Percentiles rank a stretch among this genome's conserved stretches.
These are phyloP conservation scores for Strigamia transsilvanica DNA, from an alignment of 2,888 invertebrate genomes.

Conservation along the genomic window DNA sequence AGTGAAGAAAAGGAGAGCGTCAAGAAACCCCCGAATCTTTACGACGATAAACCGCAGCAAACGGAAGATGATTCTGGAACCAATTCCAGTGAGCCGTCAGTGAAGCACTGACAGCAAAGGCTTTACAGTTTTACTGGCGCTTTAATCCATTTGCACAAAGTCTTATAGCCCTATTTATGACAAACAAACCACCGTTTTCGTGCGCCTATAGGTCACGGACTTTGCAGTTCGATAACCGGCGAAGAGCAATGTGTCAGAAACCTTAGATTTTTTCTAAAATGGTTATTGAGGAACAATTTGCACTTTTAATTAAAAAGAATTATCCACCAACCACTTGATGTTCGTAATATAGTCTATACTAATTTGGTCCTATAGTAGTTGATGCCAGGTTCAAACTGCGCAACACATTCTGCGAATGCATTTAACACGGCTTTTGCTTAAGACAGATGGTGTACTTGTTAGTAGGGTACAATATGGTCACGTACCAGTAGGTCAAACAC, in stretches of 20 bases:
- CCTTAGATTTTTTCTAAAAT: not conserved
- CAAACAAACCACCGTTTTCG: conserved; percentile 16
- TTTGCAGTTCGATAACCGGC: conserved; percentile 10
- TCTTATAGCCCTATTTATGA: conserved; percentile 26
- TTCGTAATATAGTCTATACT: too few relatives aligned
- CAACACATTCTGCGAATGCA: too few relatives aligned
- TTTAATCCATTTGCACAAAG: conserved; percentile 30
- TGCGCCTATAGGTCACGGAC: not conserved
- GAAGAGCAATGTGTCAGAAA: not conserved
- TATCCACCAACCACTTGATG: not conserved
- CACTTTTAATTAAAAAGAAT: not conserved
- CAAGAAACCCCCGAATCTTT: not conserved
- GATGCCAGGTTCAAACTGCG: too few relatives aligned
- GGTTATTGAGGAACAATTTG: not conserved
- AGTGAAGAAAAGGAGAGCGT: not conserved
- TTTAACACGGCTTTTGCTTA: too few relatives aligned
- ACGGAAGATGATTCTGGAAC: conserved; percentile 25
- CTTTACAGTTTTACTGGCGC: conserved; percentile 26
- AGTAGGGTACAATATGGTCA: too few relatives aligned
- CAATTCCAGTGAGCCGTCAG: conserved; percentile 21
- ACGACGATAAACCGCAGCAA: conserved; percentile 16
- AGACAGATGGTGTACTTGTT: too few relatives aligned
- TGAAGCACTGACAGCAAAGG: conserved; percentile 24
- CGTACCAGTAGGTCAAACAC: too few relatives aligned
- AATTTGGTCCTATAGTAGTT: too few relatives aligned